Evolutionary conservation across 2,797 vertebrate genomes (phyloP), one percentile per base, ranked within the genome.

Genomic region (Sebastes trivittatus): DNA sequence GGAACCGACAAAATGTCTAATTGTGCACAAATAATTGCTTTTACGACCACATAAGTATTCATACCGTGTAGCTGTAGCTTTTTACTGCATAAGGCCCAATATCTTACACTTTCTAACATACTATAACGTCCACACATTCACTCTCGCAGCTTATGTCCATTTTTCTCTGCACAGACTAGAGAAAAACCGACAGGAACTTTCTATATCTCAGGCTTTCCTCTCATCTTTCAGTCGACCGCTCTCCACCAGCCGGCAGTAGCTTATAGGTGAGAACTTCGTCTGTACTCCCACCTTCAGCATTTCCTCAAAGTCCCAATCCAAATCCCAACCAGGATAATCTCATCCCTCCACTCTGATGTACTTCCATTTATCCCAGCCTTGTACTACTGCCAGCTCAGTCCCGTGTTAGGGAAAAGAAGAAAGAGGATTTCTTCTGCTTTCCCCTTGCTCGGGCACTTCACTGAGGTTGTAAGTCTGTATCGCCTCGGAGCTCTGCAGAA

Each of bases 301-400:
- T 91, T 92, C 89, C 89, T 88, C 89, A 90, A 93, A 90, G 90
- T 89, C 83, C 81, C 88, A 85, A 89, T 90, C 93, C 92, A 93
- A 94, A 94, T 94, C 93, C 93, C 84, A 83, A 89, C 87, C 89
- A 80, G 92, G 90, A 91, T 94, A 93, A 95, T 96, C 94, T 91
- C 88, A 87, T 93, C 89, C 91, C 81, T 89, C 86, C 88, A 91
- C 94, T 94, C 91, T 93, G 92, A 94, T 93, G 93, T 94, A 87
- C 91, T 95, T 93, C 91, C 92, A 93, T 94, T 94, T 87, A 94
- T 93, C 93, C 91, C 6, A 62, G 87, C 89, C 91, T 93, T 91
- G 91, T 94, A 90, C 89, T 87, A 66, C 88, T 88, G 92, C 93
- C 93, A 93, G 94, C 93, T 94, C 93, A 94, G 92, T 84, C 89